A percentile compares a stretch with the other conserved stretches of the same genome.
These are phyloP conservation scores for Solea solea DNA, from an alignment of 2,113 vertebrate genomes.

Conservation along the genomic window DNA sequence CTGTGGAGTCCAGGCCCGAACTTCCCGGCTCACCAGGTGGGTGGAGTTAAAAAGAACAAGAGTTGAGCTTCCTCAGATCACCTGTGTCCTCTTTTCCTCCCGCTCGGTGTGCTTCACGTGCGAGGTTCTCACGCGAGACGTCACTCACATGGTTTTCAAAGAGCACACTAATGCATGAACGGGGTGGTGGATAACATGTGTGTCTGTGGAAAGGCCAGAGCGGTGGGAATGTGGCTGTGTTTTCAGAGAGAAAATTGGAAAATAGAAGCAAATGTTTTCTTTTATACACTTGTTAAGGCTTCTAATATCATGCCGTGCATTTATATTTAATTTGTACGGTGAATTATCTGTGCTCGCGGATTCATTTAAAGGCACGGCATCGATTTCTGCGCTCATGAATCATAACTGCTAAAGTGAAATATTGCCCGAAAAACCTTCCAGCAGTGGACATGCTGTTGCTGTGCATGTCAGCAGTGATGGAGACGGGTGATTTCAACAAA, in stretches of 20 bases:
- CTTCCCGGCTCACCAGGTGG: slow-evolving; percentile 63
- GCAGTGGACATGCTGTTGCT: not conserved
- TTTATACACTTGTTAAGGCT: not conserved
- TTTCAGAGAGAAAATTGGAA: no score
- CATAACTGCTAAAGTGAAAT: not conserved
- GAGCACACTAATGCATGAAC: slow-evolving; percentile 12
- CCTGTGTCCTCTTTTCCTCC: not conserved
- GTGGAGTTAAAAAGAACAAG: slow-evolving; percentile 22
- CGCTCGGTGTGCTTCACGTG: not conserved
- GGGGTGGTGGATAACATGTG: not conserved
- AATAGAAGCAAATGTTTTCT: no score
- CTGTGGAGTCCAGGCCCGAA: slow-evolving; percentile 45
- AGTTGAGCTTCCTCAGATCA: no score
- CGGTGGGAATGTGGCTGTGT: not conserved
- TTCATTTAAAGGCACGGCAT: not conserved
- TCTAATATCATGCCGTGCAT: slow-evolving; percentile 1
- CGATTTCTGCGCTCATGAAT: no score
- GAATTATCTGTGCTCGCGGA: not conserved
- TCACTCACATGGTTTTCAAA: slow-evolving; percentile 12
- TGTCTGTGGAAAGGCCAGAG: not conserved
- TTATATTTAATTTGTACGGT: not conserved
- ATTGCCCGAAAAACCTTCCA: no score
- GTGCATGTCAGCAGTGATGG: slow-evolving; percentile 4
- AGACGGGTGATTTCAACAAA: not conserved
- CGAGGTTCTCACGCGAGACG: not conserved